Conservation (phyloP, 2,113 vertebrate species). For the Apodemus speciosus region DNA sequence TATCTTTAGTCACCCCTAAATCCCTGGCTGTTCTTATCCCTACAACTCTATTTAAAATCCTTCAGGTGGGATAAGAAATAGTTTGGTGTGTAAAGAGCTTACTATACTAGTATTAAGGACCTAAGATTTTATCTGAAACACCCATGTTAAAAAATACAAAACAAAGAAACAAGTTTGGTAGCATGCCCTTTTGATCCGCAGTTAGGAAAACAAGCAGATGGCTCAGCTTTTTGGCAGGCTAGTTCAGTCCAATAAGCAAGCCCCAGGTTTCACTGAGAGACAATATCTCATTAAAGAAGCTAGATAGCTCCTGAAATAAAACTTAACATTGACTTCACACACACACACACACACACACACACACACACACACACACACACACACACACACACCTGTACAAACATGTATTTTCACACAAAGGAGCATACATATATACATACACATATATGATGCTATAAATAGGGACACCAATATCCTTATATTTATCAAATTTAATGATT, state of each 20-base stretch:
- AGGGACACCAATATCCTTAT: background rate
- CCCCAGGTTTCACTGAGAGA: background rate
- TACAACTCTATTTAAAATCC: background rate
- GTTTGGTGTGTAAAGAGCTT: background rate
- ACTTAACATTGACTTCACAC: background rate
- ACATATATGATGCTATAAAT: background rate
- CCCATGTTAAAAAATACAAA: background rate
- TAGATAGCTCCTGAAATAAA: background rate
- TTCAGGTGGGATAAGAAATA: background rate
- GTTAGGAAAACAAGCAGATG: background rate
- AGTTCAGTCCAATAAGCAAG: background rate
- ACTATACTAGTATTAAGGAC: background rate
- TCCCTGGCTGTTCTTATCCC: background rate
- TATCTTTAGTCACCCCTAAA: background rate
- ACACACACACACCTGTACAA: no score
- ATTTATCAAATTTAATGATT: background rate
- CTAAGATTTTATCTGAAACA: background rate
- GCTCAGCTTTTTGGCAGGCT: accelerated
- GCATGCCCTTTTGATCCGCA: background rate
- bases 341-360: background rate
- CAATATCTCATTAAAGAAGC: background rate
- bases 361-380: background rate
- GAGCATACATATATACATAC: background rate
- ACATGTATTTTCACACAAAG: background rate
- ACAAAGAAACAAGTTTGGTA: background rate